Percentiles rank a stretch among this genome's conserved stretches.
Conservation (phyloP, 1,140 invertebrate genomes). For the Druon quercuslanigerum region DNA sequence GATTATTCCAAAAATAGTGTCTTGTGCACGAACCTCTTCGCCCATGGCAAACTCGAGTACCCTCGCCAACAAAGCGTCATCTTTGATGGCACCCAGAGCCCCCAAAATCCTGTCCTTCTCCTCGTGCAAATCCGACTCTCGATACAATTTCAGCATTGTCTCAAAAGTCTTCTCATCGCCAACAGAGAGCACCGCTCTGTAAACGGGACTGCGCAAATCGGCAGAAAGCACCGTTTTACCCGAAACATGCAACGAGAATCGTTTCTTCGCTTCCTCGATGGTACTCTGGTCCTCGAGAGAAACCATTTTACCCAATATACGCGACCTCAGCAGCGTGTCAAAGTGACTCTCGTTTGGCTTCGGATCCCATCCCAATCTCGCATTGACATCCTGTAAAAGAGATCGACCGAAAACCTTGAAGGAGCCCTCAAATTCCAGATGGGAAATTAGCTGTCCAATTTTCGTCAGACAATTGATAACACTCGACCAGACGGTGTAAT, state of each 20-base stretch:
- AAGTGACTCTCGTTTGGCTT: conserved; percentile 86
- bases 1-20: conserved; percentile 91
- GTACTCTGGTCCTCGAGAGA: conserved; percentile 86
- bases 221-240: conserved; percentile 82
- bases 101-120: conserved; percentile 93
- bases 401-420: conserved; percentile 85
- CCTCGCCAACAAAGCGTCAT: conserved; percentile 82
- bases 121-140: conserved; percentile 91
- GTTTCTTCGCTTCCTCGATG: conserved; percentile 84
- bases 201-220: conserved; percentile 91
- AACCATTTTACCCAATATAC: conserved; percentile 89
- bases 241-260: conserved; percentile 78
- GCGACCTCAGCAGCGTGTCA: conserved; percentile 85
- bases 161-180: conserved; percentile 84
- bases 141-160: conserved; percentile 88
- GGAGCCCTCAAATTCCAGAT: conserved; percentile 83
- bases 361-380: conserved; percentile 86
- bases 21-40: conserved; percentile 90
- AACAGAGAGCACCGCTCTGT: conserved; percentile 83
- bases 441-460: conserved; percentile 83
- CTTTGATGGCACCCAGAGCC: conserved; percentile 85
- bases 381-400: conserved; percentile 83
- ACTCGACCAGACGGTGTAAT: conserved; percentile 94
- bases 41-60: conserved; percentile 94
- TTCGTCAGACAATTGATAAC: conserved; percentile 88